These are phyloP conservation scores for Psittacula cyanocephala DNA, from an alignment of 2,113 vertebrate genomes.

Conservation along the genomic window DNA sequence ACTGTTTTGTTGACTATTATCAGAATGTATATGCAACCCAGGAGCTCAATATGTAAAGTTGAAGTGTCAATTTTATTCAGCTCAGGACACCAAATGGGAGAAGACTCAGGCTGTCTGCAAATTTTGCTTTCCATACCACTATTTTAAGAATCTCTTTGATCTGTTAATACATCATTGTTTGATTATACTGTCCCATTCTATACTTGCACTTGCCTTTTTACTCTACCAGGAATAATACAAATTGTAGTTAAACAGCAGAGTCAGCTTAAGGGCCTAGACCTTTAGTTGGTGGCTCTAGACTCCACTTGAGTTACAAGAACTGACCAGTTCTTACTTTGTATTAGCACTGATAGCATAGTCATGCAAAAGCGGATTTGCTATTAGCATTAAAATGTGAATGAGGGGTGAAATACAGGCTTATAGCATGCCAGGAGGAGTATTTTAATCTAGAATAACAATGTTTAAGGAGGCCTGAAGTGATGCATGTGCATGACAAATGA, in stretches of 20 bases:
- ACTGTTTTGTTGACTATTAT: neutral
- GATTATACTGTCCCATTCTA: neutral
- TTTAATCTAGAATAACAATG: neutral
- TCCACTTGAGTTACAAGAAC: neutral
- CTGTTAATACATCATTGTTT: neutral
- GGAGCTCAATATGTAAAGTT: accelerated
- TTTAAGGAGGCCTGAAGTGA: neutral
- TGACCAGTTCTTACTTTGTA: neutral
- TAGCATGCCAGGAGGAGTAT: neutral
- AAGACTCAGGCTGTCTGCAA: neutral
- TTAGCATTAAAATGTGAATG: neutral
- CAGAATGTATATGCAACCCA: neutral
- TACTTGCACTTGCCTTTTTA: neutral
- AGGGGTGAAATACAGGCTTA: neutral
- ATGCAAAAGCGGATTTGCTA: neutral
- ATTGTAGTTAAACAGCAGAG: neutral
- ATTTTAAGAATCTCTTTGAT: neutral
- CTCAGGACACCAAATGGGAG: neutral
- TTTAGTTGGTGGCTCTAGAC: neutral
- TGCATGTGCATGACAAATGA: neutral
- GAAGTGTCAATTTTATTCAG: neutral
- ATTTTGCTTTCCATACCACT: neutral
- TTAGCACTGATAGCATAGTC: neutral
- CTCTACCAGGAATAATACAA: neutral
- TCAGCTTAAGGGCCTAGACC: neutral